Evolutionary conservation across 2,888 invertebrate species (phyloP), one percentile per base, ranked within the genome.

Genomic region (Lepidochrysops patricia): DNA sequence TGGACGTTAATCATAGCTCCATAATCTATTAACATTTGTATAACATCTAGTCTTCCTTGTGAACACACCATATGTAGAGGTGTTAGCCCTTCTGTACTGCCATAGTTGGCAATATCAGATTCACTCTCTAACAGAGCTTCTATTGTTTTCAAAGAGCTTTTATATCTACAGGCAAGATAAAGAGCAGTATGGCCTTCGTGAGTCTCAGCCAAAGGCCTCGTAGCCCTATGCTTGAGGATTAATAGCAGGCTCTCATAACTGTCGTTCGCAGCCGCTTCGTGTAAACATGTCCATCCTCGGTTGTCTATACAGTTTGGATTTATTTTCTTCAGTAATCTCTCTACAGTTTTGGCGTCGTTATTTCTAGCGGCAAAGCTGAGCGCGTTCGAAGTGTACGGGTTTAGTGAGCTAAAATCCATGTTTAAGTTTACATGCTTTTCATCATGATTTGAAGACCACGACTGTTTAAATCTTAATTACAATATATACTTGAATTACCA

Each of bases 381-480:
- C 25, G 84, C 79, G 67, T 90, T 90, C 0, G 84, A 80, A 13
- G 88, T 81, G 23, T 69, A 71, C n/a, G 90, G 90, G 72, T 90
- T 90, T 59, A 80, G 79, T 7, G 89, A 86, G 70, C 90, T 90
- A 67, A 90, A 90, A 77, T 90, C 90, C 89, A 90, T 87, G 15
- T 12, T 67, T 49, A 7, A 15, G 35, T 19, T 37, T 23, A 49
- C 19, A 25, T 9, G 19, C 32, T 27, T 48, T 48, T 26, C n/a
- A 9, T 26, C 25, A 32, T 2, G 43, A 54, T 19, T 12, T n/a
- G 12, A 57, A 23, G 0, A 23, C 7, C 29, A 29, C 29, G 29
- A 9, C 7, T 5, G 9, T 29, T 29, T 29, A 5, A 2, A 6
- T 7, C 29, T 6, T 9, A 7, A 29, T 9, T 29, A 29, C 7